Evolutionary conservation across 2,113 vertebrate species (phyloP), one percentile per base, ranked within the genome.

Genomic region (Sinocyclocheilus grahami): DNA sequence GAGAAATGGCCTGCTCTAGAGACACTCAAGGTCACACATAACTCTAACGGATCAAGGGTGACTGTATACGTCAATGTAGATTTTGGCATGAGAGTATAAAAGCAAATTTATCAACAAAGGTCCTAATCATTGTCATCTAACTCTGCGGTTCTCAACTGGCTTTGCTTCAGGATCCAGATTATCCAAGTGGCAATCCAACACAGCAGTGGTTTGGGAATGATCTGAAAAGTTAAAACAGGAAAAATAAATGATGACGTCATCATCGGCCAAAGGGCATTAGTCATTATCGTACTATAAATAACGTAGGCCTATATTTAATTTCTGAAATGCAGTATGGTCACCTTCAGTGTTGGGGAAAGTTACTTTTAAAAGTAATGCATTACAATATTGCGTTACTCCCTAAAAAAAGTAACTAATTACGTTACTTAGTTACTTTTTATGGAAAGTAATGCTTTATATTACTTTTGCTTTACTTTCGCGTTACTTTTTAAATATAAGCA

Each of bases 41-140:
- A 80, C 77, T 58, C 27, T 16, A 55, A 6, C 53, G n/a, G 90
- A 90, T 80, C 87, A 87, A 87, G 90, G 87, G 80, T 91, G 69
- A 87, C 75, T 55, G 85, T 20, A 85, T 84, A 13, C 65, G 63
- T 14, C 27, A 33, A 81, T 86, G 67, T 75, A 86, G 89, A 89
- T 87, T 90, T 89, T 87, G 83, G 89, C 89, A 85, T 90, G 20
- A 27, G 82, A 89, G 84, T 89, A 85, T 89, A 85, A 85, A 84
- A 90, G 91, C 89, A 33, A 13, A 51, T 74, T 33, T 65, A 55
- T 37, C 33, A 39, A 39, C 12, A 16, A 18, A 48, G 39, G n/a
- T 65, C 37, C 12, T n/a, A 3, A 80, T 62, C 33, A 3, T 39
- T n/a, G n/a, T 62, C 48, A 67, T 67, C 63, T 30, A 67, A 67